phyloP scores from a whole-genome alignment of 1,140 invertebrate genomes.

The Bombus vancouverensis region DNA sequence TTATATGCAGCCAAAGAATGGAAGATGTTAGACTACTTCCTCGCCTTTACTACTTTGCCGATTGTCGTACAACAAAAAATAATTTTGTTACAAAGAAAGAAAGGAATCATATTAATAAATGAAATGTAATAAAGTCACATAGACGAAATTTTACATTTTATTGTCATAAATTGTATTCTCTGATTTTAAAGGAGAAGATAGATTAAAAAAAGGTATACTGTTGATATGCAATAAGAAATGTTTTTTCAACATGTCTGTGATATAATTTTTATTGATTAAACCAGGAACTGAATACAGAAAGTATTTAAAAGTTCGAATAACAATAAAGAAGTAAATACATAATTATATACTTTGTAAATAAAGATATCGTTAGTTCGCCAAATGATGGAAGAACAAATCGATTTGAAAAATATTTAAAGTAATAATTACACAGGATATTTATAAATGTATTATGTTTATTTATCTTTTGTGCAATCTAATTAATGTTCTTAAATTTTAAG shows the following conservation, averaged over 20 bases:
- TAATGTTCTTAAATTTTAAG: constrained; percentile 34
- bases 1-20: neutral
- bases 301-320: neutral
- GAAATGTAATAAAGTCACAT: neutral
- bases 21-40: neutral
- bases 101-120: neutral
- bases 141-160: neutral
- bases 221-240: no score
- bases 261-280: neutral
- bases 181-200: no score
- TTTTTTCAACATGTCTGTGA: no score
- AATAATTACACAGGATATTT: neutral
- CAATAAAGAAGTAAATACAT: neutral
- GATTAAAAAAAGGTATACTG: no score
- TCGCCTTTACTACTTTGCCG: neutral
- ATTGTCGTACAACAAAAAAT: neutral
- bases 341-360: neutral
- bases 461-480: constrained; percentile 3
- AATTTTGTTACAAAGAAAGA: neutral
- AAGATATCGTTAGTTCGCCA: neutral
- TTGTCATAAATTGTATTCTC: neutral
- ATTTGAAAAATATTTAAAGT: neutral
- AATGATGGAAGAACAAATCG: neutral
- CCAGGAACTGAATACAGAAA: neutral
- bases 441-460: constrained; percentile 8